phyloP scores from a whole-genome alignment of 2,113 vertebrate genomes.

The Pholis gunnellus region DNA sequence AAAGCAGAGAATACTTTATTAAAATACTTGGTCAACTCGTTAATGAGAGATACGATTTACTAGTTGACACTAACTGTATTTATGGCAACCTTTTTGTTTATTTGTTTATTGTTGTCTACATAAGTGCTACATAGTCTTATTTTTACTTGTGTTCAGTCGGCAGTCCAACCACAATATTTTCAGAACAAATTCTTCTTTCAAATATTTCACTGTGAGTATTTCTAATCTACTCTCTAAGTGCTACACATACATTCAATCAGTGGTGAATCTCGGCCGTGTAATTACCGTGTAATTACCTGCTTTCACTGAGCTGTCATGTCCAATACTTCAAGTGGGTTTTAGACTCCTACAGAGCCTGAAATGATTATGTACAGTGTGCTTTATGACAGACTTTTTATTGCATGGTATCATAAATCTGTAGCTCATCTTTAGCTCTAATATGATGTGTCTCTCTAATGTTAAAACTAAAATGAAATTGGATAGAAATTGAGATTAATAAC shows the following conservation, averaged over 20 bases:
- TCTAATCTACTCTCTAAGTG: too few relatives aligned
- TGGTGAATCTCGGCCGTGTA: slow-evolving; percentile 37
- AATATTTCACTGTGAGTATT: too few relatives aligned
- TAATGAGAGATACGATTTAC: too few relatives aligned
- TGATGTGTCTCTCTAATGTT: neutral
- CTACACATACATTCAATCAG: slow-evolving; percentile 16
- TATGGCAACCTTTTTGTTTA: too few relatives aligned
- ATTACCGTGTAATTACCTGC: slow-evolving; percentile 70
- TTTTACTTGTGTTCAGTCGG: too few relatives aligned
- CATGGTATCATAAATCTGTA: neutral
- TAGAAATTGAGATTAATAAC: neutral
- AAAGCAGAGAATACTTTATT: too few relatives aligned
- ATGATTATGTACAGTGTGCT: slow-evolving; percentile 7
- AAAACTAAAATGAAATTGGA: neutral
- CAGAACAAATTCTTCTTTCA: too few relatives aligned
- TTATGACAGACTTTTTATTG: neutral
- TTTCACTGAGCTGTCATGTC: slow-evolving; percentile 76
- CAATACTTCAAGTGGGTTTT: slow-evolving; percentile 70
- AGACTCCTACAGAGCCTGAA: slow-evolving; percentile 12
- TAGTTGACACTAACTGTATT: too few relatives aligned
- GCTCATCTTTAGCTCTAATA: neutral
- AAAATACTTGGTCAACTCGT: too few relatives aligned
- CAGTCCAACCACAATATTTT: too few relatives aligned
- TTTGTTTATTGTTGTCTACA: too few relatives aligned
- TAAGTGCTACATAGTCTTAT: too few relatives aligned